These are phyloP conservation scores for Benthosema pterotum DNA, from an alignment of 2,797 vertebrate genomes.

Conservation along the genomic window DNA sequence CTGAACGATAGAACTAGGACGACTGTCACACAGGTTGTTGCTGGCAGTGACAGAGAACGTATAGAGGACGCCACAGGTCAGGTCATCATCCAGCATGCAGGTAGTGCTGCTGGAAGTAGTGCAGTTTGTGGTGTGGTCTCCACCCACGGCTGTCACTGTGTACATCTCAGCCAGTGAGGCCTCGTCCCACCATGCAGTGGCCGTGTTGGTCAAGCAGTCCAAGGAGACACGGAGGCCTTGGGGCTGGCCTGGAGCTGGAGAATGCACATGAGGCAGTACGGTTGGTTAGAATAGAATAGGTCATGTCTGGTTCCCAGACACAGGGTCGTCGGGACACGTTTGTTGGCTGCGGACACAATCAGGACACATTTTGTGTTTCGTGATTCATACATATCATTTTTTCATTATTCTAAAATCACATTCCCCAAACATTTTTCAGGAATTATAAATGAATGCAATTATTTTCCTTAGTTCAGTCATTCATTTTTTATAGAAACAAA, in stretches of 20 bases:
- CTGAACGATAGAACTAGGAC: slow-evolving; percentile 52
- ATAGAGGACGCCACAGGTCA: slow-evolving; percentile 73
- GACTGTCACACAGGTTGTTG: slow-evolving; percentile 64
- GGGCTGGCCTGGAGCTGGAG: slow-evolving; percentile 75
- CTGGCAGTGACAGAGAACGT: slow-evolving; percentile 65
- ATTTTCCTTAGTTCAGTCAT: too few species aligned
- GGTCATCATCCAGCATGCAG: slow-evolving; percentile 67
- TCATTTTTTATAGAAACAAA: too few species aligned
- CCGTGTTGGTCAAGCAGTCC: slow-evolving; percentile 75
- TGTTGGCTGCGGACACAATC: too few species aligned
- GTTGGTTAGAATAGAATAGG: not conserved
- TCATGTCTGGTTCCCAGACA: too few species aligned
- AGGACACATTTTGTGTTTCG: too few species aligned
- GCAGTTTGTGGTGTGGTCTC: slow-evolving; percentile 56
- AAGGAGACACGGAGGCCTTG: slow-evolving; percentile 50
- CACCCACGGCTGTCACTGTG: slow-evolving; percentile 58
- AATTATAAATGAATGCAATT: too few species aligned
- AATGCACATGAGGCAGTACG: slow-evolving; percentile 2
- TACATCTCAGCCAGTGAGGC: slow-evolving; percentile 56
- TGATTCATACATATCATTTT: too few species aligned
- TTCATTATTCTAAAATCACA: too few species aligned
- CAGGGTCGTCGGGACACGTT: too few species aligned
- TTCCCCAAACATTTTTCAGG: too few species aligned
- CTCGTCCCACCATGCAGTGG: slow-evolving; percentile 69
- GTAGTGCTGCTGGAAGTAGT: slow-evolving; percentile 58